Base-by-base conservation (phyloP, 2,113 vertebrate genomes). In the Ageneiosus marmoratus region DNA sequence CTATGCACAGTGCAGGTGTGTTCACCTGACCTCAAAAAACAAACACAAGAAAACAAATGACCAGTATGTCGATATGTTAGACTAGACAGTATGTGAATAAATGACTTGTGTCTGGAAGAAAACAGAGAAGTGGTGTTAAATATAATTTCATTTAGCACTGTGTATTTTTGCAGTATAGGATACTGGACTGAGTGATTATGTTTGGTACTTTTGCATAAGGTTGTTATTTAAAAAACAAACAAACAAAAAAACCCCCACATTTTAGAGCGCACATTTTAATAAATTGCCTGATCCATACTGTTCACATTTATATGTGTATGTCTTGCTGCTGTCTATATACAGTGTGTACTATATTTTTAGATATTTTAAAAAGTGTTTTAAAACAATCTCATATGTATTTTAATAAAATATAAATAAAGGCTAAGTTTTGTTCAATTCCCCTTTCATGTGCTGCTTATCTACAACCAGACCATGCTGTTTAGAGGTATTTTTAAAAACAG, bases 161-260 rank as follows among this genome's bases (percentile, higher is more conserved):
- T 27, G 0, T 32, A 3, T 41, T 74, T 50, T 41, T 51, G 12
- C 27, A 51, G 27, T 51, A 3, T 32, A 9, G n/a, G 44, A 13
- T 16, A 75, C 41, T 67, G 74, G 44, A 85, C 60, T 62, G 46
- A 87, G 80, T 55, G 12, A 41, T 11, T 27, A 63, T 60, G 37
- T 82, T 75, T 82, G 86, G 83, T 83, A 83, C 77, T 60, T 65
- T 65, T 37, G 34, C 4, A 46, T 9, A 55, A 34, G 48, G 5
- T 18, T 8, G 4, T 24, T 37, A 44, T 34, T 80, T 15, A 51
- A 22, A 37, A 50, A 62, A 53, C 24, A 12, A n/a, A 20, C 46
- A 7, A 48, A n/a, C n/a, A n/a, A n/a, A n/a, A n/a, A n/a, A n/a
- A 16, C 18, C 27, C n/a, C 4, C 9, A 9, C n/a, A n/a, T n/a